phyloP scores from a whole-genome alignment of 2,113 vertebrate species.

The Chascanopsetta lugubris region DNA sequence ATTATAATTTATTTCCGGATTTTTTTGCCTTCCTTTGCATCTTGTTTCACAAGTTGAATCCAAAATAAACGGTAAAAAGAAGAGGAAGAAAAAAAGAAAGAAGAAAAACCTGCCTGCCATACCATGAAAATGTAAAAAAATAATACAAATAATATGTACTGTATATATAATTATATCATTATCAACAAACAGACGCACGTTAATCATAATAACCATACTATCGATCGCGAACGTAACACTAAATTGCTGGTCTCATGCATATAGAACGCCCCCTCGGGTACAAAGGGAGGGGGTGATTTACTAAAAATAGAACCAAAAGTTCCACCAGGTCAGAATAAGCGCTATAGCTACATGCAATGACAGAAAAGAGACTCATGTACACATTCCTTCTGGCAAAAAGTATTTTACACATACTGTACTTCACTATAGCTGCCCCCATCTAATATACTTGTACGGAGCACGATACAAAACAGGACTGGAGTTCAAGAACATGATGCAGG shows the following conservation, averaged over 20 bases:
- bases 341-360: slow-evolving; percentile 86
- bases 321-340: slow-evolving; percentile 81
- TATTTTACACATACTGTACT: slow-evolving; percentile 79
- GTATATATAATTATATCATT: slow-evolving; percentile 86
- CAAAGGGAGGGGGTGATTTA: slow-evolving; percentile 75
- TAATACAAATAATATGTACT: slow-evolving; percentile 87
- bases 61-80: no score
- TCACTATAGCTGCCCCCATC: slow-evolving; percentile 65
- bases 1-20: slow-evolving; percentile 84
- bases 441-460: slow-evolving; percentile 79
- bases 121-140: slow-evolving; percentile 89
- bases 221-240: slow-evolving; percentile 78
- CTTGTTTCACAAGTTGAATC: slow-evolving; percentile 82
- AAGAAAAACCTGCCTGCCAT: slow-evolving; percentile 79
- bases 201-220: slow-evolving; percentile 83
- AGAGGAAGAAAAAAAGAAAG: no score
- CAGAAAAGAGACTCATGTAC: slow-evolving; percentile 81
- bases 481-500: slow-evolving; percentile 61
- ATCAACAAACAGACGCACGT: slow-evolving; percentile 84
- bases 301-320: slow-evolving; percentile 82
- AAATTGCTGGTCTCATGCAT: slow-evolving; percentile 84
- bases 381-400: slow-evolving; percentile 77
- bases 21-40: slow-evolving; percentile 79
- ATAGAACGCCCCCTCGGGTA: slow-evolving; percentile 75
- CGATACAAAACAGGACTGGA: slow-evolving; percentile 70